These are phyloP conservation scores for Peromyscus maniculatus DNA, from an alignment of 2,113 vertebrate genomes.

Conservation along the genomic window DNA sequence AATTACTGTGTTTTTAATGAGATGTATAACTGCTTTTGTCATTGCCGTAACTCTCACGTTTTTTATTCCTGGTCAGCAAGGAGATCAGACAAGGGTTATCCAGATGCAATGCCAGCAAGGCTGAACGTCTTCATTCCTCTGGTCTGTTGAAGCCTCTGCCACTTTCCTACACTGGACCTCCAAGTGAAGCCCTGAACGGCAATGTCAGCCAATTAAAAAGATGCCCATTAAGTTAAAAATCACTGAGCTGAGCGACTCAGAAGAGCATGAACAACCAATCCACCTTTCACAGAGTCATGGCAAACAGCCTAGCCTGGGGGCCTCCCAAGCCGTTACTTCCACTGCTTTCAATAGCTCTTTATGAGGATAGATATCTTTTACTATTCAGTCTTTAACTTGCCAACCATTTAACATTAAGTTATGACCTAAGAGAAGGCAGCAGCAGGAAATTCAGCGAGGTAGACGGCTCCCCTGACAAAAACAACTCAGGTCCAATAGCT, in stretches of 20 bases:
- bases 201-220: conserved; percentile 57
- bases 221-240: conserved; percentile 64
- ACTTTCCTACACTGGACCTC: not conserved
- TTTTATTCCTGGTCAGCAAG: not conserved
- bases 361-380: conserved; percentile 31
- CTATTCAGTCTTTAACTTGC: conserved; percentile 53
- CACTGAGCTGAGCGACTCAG: conserved; percentile 26
- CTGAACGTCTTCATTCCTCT: conserved; percentile 1
- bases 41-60: not conserved
- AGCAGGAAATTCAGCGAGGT: conserved; percentile 24
- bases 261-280: conserved; percentile 51
- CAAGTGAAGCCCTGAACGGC: conserved; percentile 45
- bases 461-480: conserved; percentile 18
- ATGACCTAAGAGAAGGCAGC: conserved; percentile 42
- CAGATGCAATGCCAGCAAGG: not conserved
- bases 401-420: conserved; percentile 57
- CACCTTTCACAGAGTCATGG: not conserved
- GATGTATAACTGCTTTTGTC: not conserved
- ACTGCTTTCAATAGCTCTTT: conserved; percentile 35
- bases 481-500: conserved; percentile 44
- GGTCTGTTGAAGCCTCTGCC: not conserved
- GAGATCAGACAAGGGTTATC: not conserved
- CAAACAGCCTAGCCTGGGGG: not conserved
- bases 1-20: not conserved
- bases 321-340: conserved; percentile 1